Evolutionary conservation across 1,140 invertebrate genomes (phyloP).

Genomic region (Neotoxoptera formosana): DNA sequence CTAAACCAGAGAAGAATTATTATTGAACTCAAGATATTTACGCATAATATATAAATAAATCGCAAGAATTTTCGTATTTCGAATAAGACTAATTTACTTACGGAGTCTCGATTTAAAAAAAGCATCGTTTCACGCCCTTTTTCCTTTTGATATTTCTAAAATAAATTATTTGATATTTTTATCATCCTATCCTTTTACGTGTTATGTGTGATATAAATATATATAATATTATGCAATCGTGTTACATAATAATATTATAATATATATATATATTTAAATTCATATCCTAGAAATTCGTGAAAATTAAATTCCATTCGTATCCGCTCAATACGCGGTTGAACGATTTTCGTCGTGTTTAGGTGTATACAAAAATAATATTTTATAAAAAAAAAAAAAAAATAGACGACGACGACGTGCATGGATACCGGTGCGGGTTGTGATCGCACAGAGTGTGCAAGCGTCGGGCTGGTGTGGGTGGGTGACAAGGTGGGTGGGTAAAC

Average conservation of each 20-base stretch:
- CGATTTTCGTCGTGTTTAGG: neutral
- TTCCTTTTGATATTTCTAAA: neutral
- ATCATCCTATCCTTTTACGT: neutral
- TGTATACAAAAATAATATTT: conserved; percentile 10
- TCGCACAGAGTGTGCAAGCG: neutral
- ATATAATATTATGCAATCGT: neutral
- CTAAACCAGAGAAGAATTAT: neutral
- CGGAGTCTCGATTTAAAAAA: neutral
- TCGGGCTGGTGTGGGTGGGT: neutral
- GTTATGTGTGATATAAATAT: neutral
- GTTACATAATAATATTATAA: too few relatives aligned
- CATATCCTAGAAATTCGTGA: neutral
- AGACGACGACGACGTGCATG: neutral
- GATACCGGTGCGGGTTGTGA: neutral
- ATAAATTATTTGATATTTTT: neutral
- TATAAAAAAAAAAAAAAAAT: too few relatives aligned
- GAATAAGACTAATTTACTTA: neutral
- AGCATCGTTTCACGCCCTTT: neutral
- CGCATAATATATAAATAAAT: too few relatives aligned
- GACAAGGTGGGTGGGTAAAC: neutral
- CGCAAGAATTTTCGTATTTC: neutral
- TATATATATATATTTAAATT: neutral
- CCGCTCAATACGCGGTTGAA: neutral
- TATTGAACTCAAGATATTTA: neutral
- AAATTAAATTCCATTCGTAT: neutral